phyloP scores from a whole-genome alignment of 2,113 vertebrate species.

The Tachysurus fulvidraco region DNA sequence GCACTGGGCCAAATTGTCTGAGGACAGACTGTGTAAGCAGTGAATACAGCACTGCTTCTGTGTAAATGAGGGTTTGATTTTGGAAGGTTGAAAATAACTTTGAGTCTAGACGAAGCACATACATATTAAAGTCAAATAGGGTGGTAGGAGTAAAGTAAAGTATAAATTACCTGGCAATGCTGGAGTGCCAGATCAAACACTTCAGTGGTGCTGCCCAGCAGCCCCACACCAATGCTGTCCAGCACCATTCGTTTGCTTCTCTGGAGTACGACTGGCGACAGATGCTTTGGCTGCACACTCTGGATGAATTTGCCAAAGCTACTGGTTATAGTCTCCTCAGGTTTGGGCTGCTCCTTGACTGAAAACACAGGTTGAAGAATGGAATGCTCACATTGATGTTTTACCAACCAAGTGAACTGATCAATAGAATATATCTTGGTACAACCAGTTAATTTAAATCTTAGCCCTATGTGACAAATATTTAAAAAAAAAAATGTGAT shows the following conservation, averaged over 20 bases:
- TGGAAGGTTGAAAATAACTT: not conserved
- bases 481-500: not conserved
- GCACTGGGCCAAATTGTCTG: not conserved
- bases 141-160: slow-evolving; percentile 13
- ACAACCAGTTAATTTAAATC: not conserved
- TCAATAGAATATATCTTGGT: not conserved
- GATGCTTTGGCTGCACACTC: slow-evolving; percentile 68
- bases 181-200: slow-evolving; percentile 79
- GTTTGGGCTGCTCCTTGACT: slow-evolving; percentile 67
- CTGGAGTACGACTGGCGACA: slow-evolving; percentile 70
- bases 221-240: slow-evolving; percentile 85
- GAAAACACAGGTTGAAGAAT: not conserved
- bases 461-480: not conserved
- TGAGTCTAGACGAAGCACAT: slow-evolving; percentile 13
- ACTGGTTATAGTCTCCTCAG: slow-evolving; percentile 77
- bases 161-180: slow-evolving; percentile 80
- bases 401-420: not conserved
- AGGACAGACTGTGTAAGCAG: not conserved
- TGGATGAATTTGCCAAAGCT: slow-evolving; percentile 84
- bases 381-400: not conserved
- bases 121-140: not conserved
- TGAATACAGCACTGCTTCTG: not conserved
- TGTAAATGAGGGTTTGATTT: not conserved
- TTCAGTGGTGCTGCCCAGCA: slow-evolving; percentile 80
- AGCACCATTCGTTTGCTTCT: slow-evolving; percentile 90